Evolutionary conservation across 2,113 vertebrate species (phyloP).

Genomic region (Engystomops pustulosus): DNA sequence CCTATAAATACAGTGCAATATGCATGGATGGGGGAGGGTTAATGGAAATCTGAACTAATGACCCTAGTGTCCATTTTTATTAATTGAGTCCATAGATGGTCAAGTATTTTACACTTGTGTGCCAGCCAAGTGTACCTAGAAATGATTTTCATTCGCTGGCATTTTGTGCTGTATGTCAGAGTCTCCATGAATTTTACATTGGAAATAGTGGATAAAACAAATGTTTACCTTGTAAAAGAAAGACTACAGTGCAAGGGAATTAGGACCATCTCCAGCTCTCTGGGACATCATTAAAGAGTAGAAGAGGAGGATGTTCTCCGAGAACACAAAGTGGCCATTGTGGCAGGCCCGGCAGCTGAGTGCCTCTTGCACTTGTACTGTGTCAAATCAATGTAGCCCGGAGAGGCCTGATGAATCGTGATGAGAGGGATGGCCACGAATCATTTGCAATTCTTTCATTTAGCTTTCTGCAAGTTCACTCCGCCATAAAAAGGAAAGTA

Average conservation of each 20-base stretch:
- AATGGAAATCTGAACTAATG: too few relatives aligned
- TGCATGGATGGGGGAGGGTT: too few relatives aligned
- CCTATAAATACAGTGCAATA: too few relatives aligned
- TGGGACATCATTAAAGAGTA: conserved; percentile 51
- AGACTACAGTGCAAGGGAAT: background rate
- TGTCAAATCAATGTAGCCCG: conserved; percentile 57
- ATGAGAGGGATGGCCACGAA: conserved; percentile 51
- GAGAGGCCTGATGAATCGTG: conserved; percentile 55
- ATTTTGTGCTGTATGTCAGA: background rate
- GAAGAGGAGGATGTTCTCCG: conserved; percentile 40
- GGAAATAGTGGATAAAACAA: conserved; percentile 24
- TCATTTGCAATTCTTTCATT: conserved; percentile 57
- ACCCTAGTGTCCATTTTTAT: too few relatives aligned
- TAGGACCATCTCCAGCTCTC: conserved; percentile 20
- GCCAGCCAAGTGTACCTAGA: background rate
- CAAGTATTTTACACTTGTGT: background rate
- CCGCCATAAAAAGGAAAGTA: conserved; percentile 55
- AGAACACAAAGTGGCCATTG: conserved; percentile 53
- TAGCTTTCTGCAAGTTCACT: conserved; percentile 54
- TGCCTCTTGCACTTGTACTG: conserved; percentile 56
- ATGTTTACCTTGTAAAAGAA: conserved; percentile 5
- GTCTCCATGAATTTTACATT: background rate
- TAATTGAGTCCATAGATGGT: too few relatives aligned
- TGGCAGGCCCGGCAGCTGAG: conserved; percentile 47
- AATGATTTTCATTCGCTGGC: background rate